Evolutionary conservation across 2,888 invertebrate species (phyloP), one percentile per base, ranked within the genome.

Genomic region (Acanthoscelides obtectus): DNA sequence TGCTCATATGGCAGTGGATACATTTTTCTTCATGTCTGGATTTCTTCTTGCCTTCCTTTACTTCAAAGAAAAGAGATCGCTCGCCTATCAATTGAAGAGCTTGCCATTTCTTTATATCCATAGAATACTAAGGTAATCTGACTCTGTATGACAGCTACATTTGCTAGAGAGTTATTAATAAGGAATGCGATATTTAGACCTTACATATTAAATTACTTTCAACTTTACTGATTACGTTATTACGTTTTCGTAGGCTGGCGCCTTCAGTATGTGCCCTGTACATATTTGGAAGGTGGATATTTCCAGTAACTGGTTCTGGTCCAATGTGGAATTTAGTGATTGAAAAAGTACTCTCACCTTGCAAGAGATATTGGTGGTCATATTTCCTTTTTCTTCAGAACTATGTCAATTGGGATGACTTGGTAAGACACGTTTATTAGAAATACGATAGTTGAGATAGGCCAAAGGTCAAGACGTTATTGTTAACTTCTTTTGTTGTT

Each of bases 21-120:
- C 91, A 0, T 91, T 91, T 82, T 90, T 91, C 80, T 85, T 89
- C 66, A 81, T 91, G 77, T 90, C 90, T 75, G 91, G 91, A 0
- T 82, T 91, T 68, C 81, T 92, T 0, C 87, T 88, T 72, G 86
- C 89, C 0, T 88, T 87, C 72, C 75, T 83, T 2, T 82, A 85
- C 72, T 72, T 86, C 6, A 85, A 84, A 76, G 20, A 67, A 19
- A 68, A 76, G 20, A 70, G 21, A 64, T 64, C 72, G 0, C 65
- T 77, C 1, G 12, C 19, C 4, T 69, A 22, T 0, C 77, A 77
- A 63, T 17, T 77, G 17, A 70, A 63, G 25, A 69, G 68, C 2
- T 22, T 78, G 19, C 78, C 78, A 63, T 25, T 64, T 1, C 65
- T 76, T 65, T 70, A 74, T 22, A 27, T 78, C 2, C 75, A 78